Percentiles rank a stretch among this genome's conserved stretches.
These are phyloP conservation scores for Aurelia aurita complex sp. Pacific DNA, from an alignment of 30 jellyfish, hydroid and myxozoan genomes.

Conservation along the genomic window DNA sequence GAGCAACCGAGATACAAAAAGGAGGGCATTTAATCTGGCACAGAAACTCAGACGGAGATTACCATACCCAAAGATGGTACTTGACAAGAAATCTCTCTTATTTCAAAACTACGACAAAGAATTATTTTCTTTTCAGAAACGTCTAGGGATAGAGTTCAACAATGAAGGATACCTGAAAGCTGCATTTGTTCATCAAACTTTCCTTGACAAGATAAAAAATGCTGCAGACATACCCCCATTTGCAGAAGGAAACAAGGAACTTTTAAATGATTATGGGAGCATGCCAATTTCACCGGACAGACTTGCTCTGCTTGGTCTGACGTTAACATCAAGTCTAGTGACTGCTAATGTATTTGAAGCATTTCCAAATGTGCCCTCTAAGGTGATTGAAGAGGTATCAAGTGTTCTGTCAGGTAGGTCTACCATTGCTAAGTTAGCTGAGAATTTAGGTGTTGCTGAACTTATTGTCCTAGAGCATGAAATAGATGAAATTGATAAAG, in stretches of 20 bases:
- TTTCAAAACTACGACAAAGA: constrained; percentile 77
- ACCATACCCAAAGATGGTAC: constrained; percentile 22
- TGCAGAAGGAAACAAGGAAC: constrained; percentile 12
- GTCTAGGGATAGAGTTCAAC: constrained; percentile 61
- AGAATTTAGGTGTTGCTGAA: constrained; percentile 77
- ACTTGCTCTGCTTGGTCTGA: constrained; percentile 72
- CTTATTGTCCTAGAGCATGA: constrained; percentile 78
- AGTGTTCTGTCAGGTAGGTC: constrained; percentile 49
- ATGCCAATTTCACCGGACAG: constrained; percentile 39
- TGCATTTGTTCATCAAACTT: constrained; percentile 84
- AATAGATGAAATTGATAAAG: constrained; percentile 39
- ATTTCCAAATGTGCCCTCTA: constrained; percentile 66
- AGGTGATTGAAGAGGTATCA: constrained; percentile 36
- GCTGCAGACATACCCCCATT: constrained; percentile 38
- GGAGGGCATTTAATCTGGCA: constrained; percentile 39
- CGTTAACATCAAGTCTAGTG: constrained; percentile 17
- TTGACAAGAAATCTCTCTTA: constrained; percentile 67
- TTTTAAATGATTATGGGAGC: constrained; percentile 23
- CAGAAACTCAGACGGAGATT: constrained; percentile 41
- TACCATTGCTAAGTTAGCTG: constrained; percentile 60
- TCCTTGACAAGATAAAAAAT: constrained; percentile 43
- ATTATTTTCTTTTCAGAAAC: constrained; percentile 72
- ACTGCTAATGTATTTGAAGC: constrained; percentile 53
- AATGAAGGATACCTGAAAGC: constrained; percentile 51
- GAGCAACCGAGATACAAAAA: constrained; percentile 83